A percentile compares a stretch with the other conserved stretches of the same genome.
Conservation (phyloP, 2,113 vertebrate species). For the Zootoca vivipara region DNA sequence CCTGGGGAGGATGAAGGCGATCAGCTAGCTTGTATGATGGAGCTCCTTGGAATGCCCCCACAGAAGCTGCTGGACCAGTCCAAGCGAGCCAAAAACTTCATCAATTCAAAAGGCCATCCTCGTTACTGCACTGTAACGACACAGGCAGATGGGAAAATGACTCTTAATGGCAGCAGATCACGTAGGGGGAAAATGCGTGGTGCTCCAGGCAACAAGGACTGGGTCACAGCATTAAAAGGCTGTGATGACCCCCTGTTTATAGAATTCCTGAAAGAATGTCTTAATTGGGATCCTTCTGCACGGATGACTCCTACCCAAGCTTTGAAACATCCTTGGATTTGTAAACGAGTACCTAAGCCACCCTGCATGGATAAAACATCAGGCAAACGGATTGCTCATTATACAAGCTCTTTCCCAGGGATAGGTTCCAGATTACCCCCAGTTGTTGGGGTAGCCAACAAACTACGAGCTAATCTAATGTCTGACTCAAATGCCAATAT, state of each 20-base stretch:
- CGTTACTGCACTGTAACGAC: conserved; percentile 91
- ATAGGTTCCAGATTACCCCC: conserved; percentile 85
- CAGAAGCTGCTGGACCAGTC: conserved; percentile 93
- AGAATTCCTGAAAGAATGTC: conserved; percentile 94
- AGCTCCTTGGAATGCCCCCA: conserved; percentile 92
- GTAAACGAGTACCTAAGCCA: conserved; percentile 85
- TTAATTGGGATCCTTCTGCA: conserved; percentile 93
- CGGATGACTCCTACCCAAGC: conserved; percentile 93
- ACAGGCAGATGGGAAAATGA: conserved; percentile 85
- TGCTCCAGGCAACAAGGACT: conserved; percentile 92
- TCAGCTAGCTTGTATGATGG: conserved; percentile 98
- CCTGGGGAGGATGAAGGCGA: conserved; percentile 97
- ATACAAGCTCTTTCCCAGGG: conserved; percentile 87
- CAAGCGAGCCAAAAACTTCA: conserved; percentile 96
- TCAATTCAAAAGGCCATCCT: conserved; percentile 96
- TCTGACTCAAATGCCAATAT: conserved; percentile 83
- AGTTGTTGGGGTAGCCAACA: conserved; percentile 80
- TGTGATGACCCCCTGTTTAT: conserved; percentile 92
- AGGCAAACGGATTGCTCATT: conserved; percentile 82
- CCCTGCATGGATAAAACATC: conserved; percentile 79
- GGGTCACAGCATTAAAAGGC: conserved; percentile 89
- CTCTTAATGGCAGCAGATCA: conserved; percentile 87
- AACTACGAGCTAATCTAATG: conserved; percentile 90
- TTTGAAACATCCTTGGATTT: conserved; percentile 93
- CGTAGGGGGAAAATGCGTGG: conserved; percentile 92